phyloP scores from a whole-genome alignment of 2,797 vertebrate genomes.

The Sebastiscus albofasciatus region DNA sequence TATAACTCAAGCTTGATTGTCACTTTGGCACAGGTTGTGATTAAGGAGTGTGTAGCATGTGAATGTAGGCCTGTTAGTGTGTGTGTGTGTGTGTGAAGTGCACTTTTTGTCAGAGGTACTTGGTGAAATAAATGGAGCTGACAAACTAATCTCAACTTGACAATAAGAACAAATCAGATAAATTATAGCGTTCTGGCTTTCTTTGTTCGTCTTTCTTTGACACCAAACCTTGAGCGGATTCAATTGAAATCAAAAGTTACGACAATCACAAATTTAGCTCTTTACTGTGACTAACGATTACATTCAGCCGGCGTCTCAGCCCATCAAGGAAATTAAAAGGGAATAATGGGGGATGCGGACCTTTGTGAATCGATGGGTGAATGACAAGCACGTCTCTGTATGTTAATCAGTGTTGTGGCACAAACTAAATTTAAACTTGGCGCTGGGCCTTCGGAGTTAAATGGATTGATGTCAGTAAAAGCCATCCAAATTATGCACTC shows the following conservation, averaged over 20 bases:
- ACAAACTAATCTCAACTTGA: slow-evolving; percentile 56
- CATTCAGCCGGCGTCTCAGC: neutral
- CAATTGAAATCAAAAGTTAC: slow-evolving; percentile 28
- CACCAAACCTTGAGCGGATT: slow-evolving; percentile 41
- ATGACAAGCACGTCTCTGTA: slow-evolving; percentile 32
- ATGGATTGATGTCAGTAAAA: slow-evolving; percentile 48
- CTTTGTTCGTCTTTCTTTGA: slow-evolving; percentile 49
- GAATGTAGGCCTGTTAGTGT: slow-evolving; percentile 2
- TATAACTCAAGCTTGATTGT: slow-evolving; percentile 40
- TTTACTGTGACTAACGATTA: slow-evolving; percentile 6
- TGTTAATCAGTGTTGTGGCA: slow-evolving; percentile 41
- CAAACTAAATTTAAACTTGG: slow-evolving; percentile 57
- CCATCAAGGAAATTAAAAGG: slow-evolving; percentile 59
- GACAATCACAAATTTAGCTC: slow-evolving; percentile 16
- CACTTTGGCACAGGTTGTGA: slow-evolving; percentile 48
- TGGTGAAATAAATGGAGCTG: slow-evolving; percentile 54
- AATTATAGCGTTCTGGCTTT: slow-evolving; percentile 62
- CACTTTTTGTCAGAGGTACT: slow-evolving; percentile 16
- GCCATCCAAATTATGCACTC: slow-evolving; percentile 39
- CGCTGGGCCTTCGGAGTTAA: slow-evolving; percentile 14
- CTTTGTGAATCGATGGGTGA: slow-evolving; percentile 24
- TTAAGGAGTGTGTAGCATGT: slow-evolving; percentile 28
- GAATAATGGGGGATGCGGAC: neutral
- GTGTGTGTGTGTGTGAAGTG: neutral
- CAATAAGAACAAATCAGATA: slow-evolving; percentile 50